Evolutionary conservation across 1,140 invertebrate species (phyloP), one percentile per base, ranked within the genome.

Genomic region (Drosophila repleta): DNA sequence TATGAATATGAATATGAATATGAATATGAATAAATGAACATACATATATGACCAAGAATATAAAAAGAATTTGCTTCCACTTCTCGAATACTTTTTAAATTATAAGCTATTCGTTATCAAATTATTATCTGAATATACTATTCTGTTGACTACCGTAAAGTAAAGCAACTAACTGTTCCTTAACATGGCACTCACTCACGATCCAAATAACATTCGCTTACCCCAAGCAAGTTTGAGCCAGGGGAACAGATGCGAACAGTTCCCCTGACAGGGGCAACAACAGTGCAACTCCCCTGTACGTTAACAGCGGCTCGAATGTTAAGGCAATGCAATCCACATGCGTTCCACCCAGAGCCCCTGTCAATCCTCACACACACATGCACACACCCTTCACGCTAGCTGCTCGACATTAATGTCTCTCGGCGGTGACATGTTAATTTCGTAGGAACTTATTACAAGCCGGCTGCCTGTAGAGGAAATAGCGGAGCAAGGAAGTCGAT

Each of bases 371-470:
- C 39, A 43, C 17, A 10, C 4, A 41, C 13, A 41, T n/a, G 6
- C 39, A 6, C 39, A 43, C 15, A 43, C n/a, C 39, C 39, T 43
- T 43, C n/a, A 43, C 39, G n/a, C 39, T 17, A 48, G 48, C 35
- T 69, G 66, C 24, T 11, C 58, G 46, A 76, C 75, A 62, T 79
- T 82, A 87, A 87, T 88, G 78, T 76, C 67, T 88, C 83, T 88
- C 82, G 56, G 75, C 67, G 82, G 82, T 87, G 71, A 82, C 83
- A 88, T 88, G 83, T 87, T 87, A 87, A 87, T 87, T 87, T 88
- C 57, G 48, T 45, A 74, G 67, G 85, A 88, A 87, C 69, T 85
- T 85, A 85, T 80, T 87, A 79, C 71, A 78, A 75, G 48, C 73
- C 65, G 70, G 67, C 39, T 70, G 67, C 45, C 49, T 41, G 51